These are phyloP conservation scores for Meloidogyne exigua DNA, from an alignment of 1,140 invertebrate genomes.

Conservation along the genomic window DNA sequence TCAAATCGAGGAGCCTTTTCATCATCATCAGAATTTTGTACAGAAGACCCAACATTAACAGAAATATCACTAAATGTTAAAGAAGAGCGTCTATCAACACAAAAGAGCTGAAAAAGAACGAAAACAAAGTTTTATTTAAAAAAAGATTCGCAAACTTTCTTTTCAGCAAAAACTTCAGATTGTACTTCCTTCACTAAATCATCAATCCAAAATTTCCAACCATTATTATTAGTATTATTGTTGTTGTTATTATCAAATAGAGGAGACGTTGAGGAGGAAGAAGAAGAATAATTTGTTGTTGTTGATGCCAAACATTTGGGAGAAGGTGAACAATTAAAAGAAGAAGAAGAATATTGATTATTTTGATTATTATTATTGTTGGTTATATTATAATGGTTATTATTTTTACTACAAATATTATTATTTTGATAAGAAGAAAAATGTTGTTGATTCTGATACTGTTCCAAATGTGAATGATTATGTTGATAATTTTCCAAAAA, in stretches of 20 bases:
- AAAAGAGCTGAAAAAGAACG: background rate
- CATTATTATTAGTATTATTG: background rate
- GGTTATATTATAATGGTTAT: background rate
- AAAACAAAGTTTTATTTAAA: too few relatives aligned
- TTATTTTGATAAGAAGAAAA: background rate
- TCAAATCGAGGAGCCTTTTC: background rate
- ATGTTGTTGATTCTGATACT: conserved; percentile 1
- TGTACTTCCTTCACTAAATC: conserved; percentile 38
- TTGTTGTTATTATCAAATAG: too few relatives aligned
- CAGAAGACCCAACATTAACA: background rate
- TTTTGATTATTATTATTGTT: background rate
- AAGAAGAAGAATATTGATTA: background rate
- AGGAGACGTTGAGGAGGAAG: background rate
- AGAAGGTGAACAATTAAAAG: background rate
- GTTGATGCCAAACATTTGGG: background rate
- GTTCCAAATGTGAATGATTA: background rate
- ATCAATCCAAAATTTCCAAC: conserved; percentile 43
- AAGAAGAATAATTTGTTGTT: background rate
- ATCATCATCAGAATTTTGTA: background rate
- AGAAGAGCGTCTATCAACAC: background rate
- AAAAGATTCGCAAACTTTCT: conserved; percentile 13
- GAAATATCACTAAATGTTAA: background rate
- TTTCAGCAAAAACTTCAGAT: conserved; percentile 38
- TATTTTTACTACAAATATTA: too few relatives aligned
- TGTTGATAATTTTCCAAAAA: background rate